Percentiles rank a stretch among this genome's conserved stretches.
Conservation (phyloP, 2,888 invertebrate genomes). For the Polymixis flavicincta region DNA sequence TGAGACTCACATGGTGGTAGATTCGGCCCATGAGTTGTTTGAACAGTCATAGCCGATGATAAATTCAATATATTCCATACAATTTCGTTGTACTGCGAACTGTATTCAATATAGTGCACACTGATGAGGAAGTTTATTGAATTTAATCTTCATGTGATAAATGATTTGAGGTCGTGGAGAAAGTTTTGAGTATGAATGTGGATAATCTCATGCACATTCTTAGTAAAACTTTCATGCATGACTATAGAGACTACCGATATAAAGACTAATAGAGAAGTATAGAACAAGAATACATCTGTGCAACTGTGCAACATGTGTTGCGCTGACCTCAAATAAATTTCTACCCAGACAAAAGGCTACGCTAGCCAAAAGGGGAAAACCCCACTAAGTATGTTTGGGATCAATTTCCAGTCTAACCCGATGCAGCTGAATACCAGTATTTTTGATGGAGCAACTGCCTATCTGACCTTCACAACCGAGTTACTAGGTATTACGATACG, state of each 20-base stretch:
- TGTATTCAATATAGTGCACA: neutral
- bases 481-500: neutral
- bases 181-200: no score
- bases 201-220: no score
- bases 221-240: neutral
- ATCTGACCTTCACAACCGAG: neutral
- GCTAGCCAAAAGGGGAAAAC: neutral
- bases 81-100: neutral
- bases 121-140: neutral
- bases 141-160: neutral
- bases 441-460: no score
- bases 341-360: neutral
- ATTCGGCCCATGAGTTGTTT: no score
- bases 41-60: neutral
- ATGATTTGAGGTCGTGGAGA: neutral
- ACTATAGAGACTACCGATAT: neutral
- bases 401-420: neutral
- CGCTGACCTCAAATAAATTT: no score
- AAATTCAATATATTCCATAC: neutral
- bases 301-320: no score
- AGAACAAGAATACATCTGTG: no score
- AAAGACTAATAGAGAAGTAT: neutral
- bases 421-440: neutral
- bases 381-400: neutral
- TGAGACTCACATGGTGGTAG: no score